A percentile compares a stretch with the other conserved stretches of the same genome.
These are phyloP conservation scores for Sturnus vulgaris DNA, from an alignment of 2,113 vertebrate species.

Conservation along the genomic window DNA sequence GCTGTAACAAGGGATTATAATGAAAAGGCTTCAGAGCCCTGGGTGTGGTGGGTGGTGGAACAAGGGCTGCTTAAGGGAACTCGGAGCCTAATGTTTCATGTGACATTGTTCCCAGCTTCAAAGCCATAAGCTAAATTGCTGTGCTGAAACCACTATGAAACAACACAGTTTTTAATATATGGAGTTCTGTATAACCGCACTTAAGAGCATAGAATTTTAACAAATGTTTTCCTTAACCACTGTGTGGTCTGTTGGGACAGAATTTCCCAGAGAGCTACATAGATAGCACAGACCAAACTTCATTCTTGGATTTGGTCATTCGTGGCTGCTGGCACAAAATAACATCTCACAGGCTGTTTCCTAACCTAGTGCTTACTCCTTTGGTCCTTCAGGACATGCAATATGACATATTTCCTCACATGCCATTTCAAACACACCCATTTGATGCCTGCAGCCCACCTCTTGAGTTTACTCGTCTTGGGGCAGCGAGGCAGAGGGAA, in stretches of 20 bases:
- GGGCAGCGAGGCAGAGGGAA: neutral
- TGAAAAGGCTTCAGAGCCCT: neutral
- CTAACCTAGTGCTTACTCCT: neutral
- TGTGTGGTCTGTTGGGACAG: neutral
- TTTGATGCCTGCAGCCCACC: neutral
- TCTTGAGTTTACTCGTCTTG: neutral
- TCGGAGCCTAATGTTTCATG: neutral
- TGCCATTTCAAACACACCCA: neutral
- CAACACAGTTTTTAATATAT: neutral
- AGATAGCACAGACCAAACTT: neutral
- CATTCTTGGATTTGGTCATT: neutral
- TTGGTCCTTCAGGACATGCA: neutral
- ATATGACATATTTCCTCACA: neutral
- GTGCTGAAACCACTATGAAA: neutral
- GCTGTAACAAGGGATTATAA: neutral
- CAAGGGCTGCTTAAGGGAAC: neutral
- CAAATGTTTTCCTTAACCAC: neutral
- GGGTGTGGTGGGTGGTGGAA: neutral
- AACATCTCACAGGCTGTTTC: neutral
- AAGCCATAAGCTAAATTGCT: neutral
- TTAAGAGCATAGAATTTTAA: slow-evolving; percentile 26
- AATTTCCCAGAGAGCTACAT: neutral
- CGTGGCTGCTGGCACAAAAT: neutral
- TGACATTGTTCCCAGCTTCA: neutral
- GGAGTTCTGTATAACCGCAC: neutral